Evolutionary conservation across 2,888 invertebrate species (phyloP).

Genomic region (Acronicta alni): DNA sequence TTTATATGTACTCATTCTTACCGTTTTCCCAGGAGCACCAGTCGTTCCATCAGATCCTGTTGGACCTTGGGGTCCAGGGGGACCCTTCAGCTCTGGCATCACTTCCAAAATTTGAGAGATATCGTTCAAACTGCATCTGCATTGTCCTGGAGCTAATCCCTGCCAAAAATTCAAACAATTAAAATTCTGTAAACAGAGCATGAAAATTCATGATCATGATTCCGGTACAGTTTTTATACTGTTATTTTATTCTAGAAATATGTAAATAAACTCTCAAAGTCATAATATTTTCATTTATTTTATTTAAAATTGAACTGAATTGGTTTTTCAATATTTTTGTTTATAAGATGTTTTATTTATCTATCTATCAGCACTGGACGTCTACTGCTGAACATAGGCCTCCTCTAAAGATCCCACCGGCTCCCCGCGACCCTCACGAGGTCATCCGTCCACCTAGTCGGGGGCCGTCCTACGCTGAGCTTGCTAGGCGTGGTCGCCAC

Average conservation of each 20-base stretch:
- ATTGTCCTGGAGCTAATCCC: constrained; percentile 87
- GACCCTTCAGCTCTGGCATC: constrained; percentile 91
- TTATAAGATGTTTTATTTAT: no score
- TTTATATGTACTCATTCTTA: no score
- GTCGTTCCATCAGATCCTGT: constrained; percentile 94
- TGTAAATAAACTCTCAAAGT: constrained; percentile 16
- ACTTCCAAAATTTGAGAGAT: constrained; percentile 90
- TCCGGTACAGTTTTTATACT: constrained; percentile 23
- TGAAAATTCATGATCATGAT: constrained; percentile 15
- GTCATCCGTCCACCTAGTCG: no score
- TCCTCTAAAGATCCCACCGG: no score
- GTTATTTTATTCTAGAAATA: constrained; percentile 32
- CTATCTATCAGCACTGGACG: no score
- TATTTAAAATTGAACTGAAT: not conserved
- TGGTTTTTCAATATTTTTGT: not conserved
- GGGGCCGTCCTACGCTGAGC: no score
- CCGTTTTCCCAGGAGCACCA: constrained; percentile 94
- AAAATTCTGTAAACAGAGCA: constrained; percentile 11
- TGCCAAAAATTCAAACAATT: constrained; percentile 57
- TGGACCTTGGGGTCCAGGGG: constrained; percentile 90
- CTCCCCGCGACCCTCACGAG: no score
- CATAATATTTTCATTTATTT: constrained; percentile 10
- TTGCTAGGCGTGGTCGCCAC: no score
- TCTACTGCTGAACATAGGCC: no score
- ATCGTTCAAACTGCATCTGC: constrained; percentile 93